Percentiles rank a stretch among this genome's conserved stretches.
Conservation (phyloP, 1,140 invertebrate genomes). For the Hormaphis cornu region DNA sequence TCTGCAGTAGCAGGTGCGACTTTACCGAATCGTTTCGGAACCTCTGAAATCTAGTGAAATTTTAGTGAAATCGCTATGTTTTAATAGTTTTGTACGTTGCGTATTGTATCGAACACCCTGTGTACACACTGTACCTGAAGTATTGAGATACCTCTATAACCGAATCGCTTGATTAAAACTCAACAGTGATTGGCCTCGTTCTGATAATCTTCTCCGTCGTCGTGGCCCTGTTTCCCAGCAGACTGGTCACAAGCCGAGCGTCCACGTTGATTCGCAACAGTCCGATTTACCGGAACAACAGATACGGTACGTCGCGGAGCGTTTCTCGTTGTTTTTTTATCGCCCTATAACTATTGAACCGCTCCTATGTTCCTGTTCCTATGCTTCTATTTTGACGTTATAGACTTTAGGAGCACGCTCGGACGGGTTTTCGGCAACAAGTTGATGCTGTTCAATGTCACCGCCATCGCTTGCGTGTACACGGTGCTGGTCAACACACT, state of each 20-base stretch:
- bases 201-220: constrained; percentile 9
- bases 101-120: background rate
- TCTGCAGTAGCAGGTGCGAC: too few species aligned
- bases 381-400: too few species aligned
- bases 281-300: constrained; percentile 14
- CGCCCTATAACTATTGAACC: too few species aligned
- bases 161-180: background rate
- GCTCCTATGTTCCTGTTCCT: too few species aligned
- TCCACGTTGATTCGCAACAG: constrained; percentile 16
- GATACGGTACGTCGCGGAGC: background rate
- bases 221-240: constrained; percentile 29
- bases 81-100: too few species aligned
- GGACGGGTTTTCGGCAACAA: constrained; percentile 14
- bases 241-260: constrained; percentile 2
- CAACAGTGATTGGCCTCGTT: background rate
- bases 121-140: background rate
- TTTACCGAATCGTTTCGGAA: too few species aligned
- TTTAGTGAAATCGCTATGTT: too few species aligned
- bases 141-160: too few species aligned
- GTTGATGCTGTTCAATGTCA: background rate
- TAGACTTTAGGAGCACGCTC: constrained; percentile 18
- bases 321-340: background rate
- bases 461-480: constrained; percentile 10
- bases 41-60: too few species aligned
- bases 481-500: constrained; percentile 11